Conservation (phyloP, 1,140 invertebrate genomes). For the Lucilia sericata region DNA sequence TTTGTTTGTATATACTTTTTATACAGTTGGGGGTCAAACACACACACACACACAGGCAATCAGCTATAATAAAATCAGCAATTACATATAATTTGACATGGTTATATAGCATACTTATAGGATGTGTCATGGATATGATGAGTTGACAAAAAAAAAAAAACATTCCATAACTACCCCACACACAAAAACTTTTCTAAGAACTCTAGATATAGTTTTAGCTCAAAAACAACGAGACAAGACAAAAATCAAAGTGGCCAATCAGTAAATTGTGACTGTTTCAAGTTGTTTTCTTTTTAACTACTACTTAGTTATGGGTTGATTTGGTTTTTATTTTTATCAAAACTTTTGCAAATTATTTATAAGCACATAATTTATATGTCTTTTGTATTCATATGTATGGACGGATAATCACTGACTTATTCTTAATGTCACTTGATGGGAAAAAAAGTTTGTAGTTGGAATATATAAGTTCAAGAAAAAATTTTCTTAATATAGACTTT, state of each 20-base stretch:
- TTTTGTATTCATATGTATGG: no score
- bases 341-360: no score
- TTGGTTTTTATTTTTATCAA: no score
- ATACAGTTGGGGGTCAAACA: background rate
- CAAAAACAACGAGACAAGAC: background rate
- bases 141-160: background rate
- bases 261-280: conserved; percentile 8
- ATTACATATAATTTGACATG: conserved; percentile 30
- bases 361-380: no score
- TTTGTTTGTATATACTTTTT: background rate
- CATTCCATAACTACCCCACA: background rate
- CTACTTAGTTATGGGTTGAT: no score
- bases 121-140: background rate
- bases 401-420: no score
- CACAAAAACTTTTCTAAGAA: background rate
- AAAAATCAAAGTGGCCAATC: conserved; percentile 33
- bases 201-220: no score
- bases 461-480: no score
- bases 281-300: no score
- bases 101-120: background rate
- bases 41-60: background rate
- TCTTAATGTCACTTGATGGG: no score
- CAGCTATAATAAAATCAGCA: background rate
- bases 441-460: no score
- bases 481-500: no score